Evolutionary conservation across 1,140 invertebrate species (phyloP).

Genomic region (Drosophila sturtevanti): DNA sequence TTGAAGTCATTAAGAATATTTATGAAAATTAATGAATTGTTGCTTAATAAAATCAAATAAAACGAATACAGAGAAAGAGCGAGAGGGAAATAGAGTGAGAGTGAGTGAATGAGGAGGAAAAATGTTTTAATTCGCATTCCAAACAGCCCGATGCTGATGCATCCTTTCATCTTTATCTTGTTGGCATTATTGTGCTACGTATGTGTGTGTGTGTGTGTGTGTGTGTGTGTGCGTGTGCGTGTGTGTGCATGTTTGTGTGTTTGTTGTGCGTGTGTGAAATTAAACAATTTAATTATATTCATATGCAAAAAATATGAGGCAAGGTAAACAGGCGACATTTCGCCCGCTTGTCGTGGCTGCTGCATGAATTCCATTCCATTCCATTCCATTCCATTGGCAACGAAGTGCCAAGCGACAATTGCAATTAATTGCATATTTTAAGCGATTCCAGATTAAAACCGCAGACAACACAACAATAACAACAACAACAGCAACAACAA

Average conservation of each 20-base stretch:
- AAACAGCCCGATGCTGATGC: not conserved
- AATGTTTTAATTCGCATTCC: slow-evolving; percentile 4
- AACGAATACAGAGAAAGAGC: not conserved
- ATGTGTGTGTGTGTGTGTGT: not conserved
- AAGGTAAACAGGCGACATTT: slow-evolving; percentile 15
- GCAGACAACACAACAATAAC: too few relatives aligned
- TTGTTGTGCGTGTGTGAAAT: slow-evolving; percentile 47
- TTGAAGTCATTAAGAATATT: not conserved
- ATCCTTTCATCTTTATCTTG: slow-evolving; percentile 8
- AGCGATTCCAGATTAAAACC: slow-evolving; percentile 67
- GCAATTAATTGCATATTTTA: slow-evolving; percentile 74
- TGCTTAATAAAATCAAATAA: slow-evolving; percentile 4
- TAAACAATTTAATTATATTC: slow-evolving; percentile 68
- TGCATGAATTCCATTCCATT: not conserved
- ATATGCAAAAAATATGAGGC: slow-evolving; percentile 59
- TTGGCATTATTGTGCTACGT: not conserved
- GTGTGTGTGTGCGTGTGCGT: slow-evolving; percentile 25
- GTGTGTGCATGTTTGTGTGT: not conserved
- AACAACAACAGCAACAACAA: too few relatives aligned
- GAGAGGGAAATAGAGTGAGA: not conserved
- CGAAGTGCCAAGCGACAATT: slow-evolving; percentile 59
- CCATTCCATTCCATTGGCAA: slow-evolving; percentile 9
- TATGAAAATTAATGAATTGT: slow-evolving; percentile 3
- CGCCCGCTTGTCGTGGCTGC: not conserved
- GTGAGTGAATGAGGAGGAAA: not conserved